phyloP scores from a whole-genome alignment of 1,140 invertebrate genomes.

The Tigriopus japonicus region DNA sequence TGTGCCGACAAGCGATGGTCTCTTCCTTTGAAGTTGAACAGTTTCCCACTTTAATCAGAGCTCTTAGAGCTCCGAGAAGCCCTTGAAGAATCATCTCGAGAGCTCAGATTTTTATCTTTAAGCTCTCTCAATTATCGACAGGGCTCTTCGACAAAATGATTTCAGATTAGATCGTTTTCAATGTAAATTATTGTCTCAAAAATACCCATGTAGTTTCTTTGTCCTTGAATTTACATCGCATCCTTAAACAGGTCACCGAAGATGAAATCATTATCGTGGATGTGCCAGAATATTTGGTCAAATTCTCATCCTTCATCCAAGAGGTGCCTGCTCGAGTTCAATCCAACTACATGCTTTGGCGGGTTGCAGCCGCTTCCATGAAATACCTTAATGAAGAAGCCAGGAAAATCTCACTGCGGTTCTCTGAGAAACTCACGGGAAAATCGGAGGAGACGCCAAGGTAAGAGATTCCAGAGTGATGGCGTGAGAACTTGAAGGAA shows the following conservation, averaged over 20 bases:
- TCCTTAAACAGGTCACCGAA: constrained; percentile 26
- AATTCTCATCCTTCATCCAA: constrained; percentile 3
- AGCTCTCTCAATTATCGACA: too few species aligned
- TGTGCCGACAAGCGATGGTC: too few species aligned
- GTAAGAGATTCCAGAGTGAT: constrained; percentile 44
- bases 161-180: too few species aligned
- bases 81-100: too few species aligned
- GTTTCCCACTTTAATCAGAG: too few species aligned
- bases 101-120: too few species aligned
- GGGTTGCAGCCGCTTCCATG: constrained; percentile 46
- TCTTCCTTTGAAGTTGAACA: too few species aligned
- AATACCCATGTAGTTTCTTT: too few species aligned
- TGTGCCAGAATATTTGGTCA: constrained; percentile 4
- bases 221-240: constrained; percentile 20
- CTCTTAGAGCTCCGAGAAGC: too few species aligned
- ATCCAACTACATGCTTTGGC: constrained; percentile 67
- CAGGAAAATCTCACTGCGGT: constrained; percentile 38
- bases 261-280: constrained; percentile 8
- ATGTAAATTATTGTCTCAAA: too few species aligned
- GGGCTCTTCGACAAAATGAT: too few species aligned
- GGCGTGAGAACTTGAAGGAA: too few species aligned
- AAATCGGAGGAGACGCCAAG: constrained; percentile 49
- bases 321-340: constrained; percentile 29
- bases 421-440: constrained; percentile 51
- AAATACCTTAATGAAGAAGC: constrained; percentile 52